Evolutionary conservation across 1,140 invertebrate genomes (phyloP), one percentile per base, ranked within the genome.

Genomic region (Odontomachus brunneus): DNA sequence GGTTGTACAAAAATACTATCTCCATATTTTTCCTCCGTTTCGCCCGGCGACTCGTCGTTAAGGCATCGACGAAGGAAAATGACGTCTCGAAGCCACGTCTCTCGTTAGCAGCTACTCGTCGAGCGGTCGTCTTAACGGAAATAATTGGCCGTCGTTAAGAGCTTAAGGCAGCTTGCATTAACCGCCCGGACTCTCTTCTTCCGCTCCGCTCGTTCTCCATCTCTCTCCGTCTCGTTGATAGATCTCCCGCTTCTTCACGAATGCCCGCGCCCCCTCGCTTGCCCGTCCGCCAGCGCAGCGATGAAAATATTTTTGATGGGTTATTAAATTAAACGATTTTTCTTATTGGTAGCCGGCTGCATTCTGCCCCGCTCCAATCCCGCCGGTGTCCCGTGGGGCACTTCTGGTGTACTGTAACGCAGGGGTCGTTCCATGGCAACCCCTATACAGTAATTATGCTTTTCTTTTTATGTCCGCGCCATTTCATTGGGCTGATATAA

Each of bases 371-470:
- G 24, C 62, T 33, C 59, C 55, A 55, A 82, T 82, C 69, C 51
- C 29, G 4, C 57, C 57, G 26, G 80, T 62, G 85, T 92, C 92
- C 91, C 92, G 75, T 89, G 91, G 90, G 92, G 89, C 91, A 91
- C 91, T 93, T 92, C 89, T 92, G 91, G 90, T 91, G 84, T 91
- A 90, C 88, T 88, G 88, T 91, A 90, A 92, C 88, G 88, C 88
- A 87, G 85, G 91, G 90, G 89, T 92, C 84, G 85, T 85, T 88
- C 87, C 89, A 86, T 90, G 83, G 91, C 91, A 92, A 93, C 92
- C 92, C 92, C 92, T 91, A 88, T 92, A 89, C 91, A 91, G 91
- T 93, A 93, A 93, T 93, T 93, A 93, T 92, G 92, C 90, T 92
- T 93, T 93, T 92, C 90, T 92, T 92, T 93, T 93, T 93, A 92